Base-by-base conservation (phyloP, 1,140 invertebrate genomes). In the Sarcophaga peregrina region DNA sequence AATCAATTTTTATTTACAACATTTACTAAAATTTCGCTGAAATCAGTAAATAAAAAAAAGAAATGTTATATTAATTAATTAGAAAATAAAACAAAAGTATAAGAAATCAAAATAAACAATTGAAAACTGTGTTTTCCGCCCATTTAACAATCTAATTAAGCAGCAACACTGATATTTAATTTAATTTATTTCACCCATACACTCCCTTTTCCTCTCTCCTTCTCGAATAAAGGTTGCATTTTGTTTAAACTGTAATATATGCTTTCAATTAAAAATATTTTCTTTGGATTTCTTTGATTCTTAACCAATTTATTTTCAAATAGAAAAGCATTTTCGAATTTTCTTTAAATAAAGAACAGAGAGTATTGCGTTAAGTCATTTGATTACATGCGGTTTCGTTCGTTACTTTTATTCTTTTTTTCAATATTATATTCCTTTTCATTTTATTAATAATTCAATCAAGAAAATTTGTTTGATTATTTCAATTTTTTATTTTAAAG, bases 381-480 rank as follows among this genome's bases (percentile, higher is more conserved):
- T 37, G 1, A 37, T 37, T 37, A 37, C 4, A 37, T 37, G 25
- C 25, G 25, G 25, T 68, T 58, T 58, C 54, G 15, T 25, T 68
- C 3, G 2, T 68, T 68, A 9, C 20, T 68, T 68, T 5, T 20
- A n/a, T n/a, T 68, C 20, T 68, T 68, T 68, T 9, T 20, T 68
- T 68, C n/a, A 8, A 20, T 20, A 17, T 20, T 52, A 52, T 50
- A 50, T 50, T 76, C n/a, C n/a, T 11, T 78, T 78, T 78, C 62
- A 17, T 78, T 78, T 78, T 78, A 78, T 78, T 78, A 52, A 78
- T 78, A 78, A 78, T 78, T 78, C 75, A 78, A 78, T 78, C 75
- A 78, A 78, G 75, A 78, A 78, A 78, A 50, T 78, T 78, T 78
- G 75, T 78, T 78, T 78, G 75, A 78, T 78, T 78, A 50, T 50